A percentile compares a stretch with the other conserved stretches of the same genome.
Conservation (phyloP, 2,797 vertebrate genomes). For the Pogonophryne albipinna region DNA sequence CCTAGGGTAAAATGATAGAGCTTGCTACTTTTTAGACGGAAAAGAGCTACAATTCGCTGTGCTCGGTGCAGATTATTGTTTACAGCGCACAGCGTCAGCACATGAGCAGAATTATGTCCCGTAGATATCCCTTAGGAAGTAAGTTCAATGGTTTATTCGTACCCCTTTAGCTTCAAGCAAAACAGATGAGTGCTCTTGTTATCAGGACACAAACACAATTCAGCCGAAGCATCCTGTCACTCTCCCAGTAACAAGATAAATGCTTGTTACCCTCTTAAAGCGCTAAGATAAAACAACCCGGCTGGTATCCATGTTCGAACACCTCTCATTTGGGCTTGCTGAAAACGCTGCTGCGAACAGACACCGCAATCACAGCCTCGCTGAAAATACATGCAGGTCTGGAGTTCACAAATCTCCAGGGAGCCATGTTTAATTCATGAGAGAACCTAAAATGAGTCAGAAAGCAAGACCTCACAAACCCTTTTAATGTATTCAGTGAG, state of each 20-base stretch:
- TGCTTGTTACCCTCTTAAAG: slow-evolving; percentile 80
- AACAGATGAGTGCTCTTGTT: slow-evolving; percentile 73
- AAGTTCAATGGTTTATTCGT: slow-evolving; percentile 44
- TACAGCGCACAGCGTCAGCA: slow-evolving; percentile 56
- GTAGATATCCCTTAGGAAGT: slow-evolving; percentile 58
- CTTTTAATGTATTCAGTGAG: slow-evolving; percentile 61
- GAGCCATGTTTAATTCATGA: slow-evolving; percentile 74
- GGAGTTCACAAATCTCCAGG: slow-evolving; percentile 57
- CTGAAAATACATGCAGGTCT: slow-evolving; percentile 60
- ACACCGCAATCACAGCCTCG: slow-evolving; percentile 56
- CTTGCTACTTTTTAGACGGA: slow-evolving; percentile 47
- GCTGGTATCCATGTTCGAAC: slow-evolving; percentile 72
- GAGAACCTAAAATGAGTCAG: slow-evolving; percentile 64
- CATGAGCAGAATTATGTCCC: slow-evolving; percentile 56
- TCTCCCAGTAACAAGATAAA: slow-evolving; percentile 83
- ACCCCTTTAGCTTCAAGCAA: slow-evolving; percentile 57
- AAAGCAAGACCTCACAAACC: slow-evolving; percentile 57
- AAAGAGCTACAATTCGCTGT: slow-evolving; percentile 43
- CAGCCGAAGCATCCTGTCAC: slow-evolving; percentile 79
- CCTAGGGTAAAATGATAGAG: slow-evolving; percentile 33
- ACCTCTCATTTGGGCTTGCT: slow-evolving; percentile 71
- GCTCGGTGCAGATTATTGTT: slow-evolving; percentile 54
- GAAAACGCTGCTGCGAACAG: slow-evolving; percentile 49
- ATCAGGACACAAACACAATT: slow-evolving; percentile 77
- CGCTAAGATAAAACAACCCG: slow-evolving; percentile 71